Conservation (phyloP, 35 echinoderm and acorn worm genomes). For the Hemicentrotus pulcherrimus region DNA sequence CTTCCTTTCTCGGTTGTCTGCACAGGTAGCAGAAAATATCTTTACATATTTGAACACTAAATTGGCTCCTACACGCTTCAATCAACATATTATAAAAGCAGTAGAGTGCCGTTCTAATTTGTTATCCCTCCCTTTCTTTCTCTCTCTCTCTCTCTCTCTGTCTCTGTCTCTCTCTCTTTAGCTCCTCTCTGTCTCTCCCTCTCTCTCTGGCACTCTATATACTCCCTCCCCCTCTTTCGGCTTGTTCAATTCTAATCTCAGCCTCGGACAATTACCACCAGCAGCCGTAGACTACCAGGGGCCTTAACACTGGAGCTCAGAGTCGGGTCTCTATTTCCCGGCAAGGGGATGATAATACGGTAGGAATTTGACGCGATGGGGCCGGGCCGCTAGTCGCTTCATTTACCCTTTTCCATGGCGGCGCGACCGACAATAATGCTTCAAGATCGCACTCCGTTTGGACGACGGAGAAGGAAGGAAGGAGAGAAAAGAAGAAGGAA, state of each 20-base stretch:
- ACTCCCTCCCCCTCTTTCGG: background rate
- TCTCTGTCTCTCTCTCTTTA: background rate
- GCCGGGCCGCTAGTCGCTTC: constrained; percentile 1
- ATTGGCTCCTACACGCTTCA: constrained; percentile 31
- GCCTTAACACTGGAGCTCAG: background rate
- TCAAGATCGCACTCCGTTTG: background rate
- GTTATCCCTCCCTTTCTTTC: background rate
- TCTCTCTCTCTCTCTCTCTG: background rate
- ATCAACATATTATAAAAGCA: constrained; percentile 35
- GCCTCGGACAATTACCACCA: constrained; percentile 16
- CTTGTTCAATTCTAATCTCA: constrained; percentile 48
- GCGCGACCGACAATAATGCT: background rate
- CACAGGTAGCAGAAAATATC: constrained; percentile 50
- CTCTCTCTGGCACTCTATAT: background rate
- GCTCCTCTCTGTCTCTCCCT: background rate
- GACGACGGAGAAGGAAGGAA: background rate
- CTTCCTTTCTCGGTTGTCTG: background rate
- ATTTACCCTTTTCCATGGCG: background rate
- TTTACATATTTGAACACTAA: constrained; percentile 50
- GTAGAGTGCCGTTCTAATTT: constrained; percentile 36
- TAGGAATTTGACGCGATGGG: background rate
- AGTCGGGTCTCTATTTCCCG: background rate
- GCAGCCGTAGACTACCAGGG: background rate
- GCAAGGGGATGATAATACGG: constrained; percentile 36
- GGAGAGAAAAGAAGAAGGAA: background rate